Conservation (phyloP, 2,797 vertebrate species). For the Hoplostethus mediterraneus region DNA sequence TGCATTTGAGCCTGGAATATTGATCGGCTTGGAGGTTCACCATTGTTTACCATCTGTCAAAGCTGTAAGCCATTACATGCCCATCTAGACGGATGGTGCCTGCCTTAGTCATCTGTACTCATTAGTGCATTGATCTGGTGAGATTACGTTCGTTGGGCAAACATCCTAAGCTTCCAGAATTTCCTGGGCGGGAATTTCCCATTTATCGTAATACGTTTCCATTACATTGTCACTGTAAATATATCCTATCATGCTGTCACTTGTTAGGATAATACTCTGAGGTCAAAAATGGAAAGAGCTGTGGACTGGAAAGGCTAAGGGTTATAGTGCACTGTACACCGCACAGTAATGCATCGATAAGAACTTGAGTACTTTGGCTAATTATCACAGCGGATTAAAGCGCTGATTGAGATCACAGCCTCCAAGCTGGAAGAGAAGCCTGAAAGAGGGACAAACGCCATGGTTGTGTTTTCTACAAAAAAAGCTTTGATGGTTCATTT, state of each 20-base stretch:
- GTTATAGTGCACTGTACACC: neutral
- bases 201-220: neutral
- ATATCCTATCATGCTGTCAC: conserved; percentile 4
- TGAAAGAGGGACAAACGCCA: neutral
- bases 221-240: conserved; percentile 7
- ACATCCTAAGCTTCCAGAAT: conserved; percentile 24
- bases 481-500: no score
- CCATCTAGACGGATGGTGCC: conserved; percentile 9
- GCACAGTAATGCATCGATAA: neutral
- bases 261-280: neutral
- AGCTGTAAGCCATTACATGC: conserved; percentile 20
- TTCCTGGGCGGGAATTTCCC: conserved; percentile 32
- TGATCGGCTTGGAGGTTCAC: conserved; percentile 43
- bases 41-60: conserved; percentile 42
- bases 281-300: no score
- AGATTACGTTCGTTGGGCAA: conserved; percentile 40
- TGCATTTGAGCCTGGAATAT: conserved; percentile 29
- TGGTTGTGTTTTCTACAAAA: no score
- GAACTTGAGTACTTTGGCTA: neutral
- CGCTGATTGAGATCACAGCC: neutral
- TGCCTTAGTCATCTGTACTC: conserved; percentile 43
- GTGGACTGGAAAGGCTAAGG: neutral
- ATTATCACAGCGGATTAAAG: neutral
- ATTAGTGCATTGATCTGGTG: conserved; percentile 44
- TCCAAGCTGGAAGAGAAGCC: neutral